Evolutionary conservation across 2,113 vertebrate species (phyloP), one percentile per base, ranked within the genome.

Genomic region (Balaeniceps rex): DNA sequence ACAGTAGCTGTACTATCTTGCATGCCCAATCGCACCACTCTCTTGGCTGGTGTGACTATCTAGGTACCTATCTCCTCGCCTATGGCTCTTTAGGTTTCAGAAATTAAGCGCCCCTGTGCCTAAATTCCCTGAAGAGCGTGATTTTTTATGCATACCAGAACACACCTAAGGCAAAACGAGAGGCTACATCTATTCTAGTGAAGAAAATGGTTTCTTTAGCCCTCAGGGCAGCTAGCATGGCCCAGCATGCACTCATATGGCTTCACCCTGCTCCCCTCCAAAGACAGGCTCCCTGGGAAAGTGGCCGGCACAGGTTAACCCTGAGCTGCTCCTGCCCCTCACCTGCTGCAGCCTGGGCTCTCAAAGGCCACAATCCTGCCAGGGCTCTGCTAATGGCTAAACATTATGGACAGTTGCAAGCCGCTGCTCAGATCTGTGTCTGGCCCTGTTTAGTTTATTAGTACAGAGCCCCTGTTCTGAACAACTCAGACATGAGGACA

Each of bases 1-100:
- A 87, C 51, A 82, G 81, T 69, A 96, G 84, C 91, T 97, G 94
- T 87, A 74, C 87, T 95, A 44, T 95, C 95, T 96, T 95, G 87
- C 88, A 91, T 91, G 57, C 77, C 93, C 74, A 34, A 44, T 23
- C 93, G 57, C 91, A 89, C 40, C 18, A 44, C 38, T 82, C 24
- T 87, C 57, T 91, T 97, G 89, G 83, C 84, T 94, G 52, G 42
- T 85, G 71, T 65, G 49, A 60, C 91, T 94, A 87, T 96, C 91
- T 75, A 64, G 40, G 77, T 60, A 76, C 29, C 38, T 86, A 94
- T 95, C 93, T 88, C 52, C 52, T 93, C 46, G 77, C 91, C 74
- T 82, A 3, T 79, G 77, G 87, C 60, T 19, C 60, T 94, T 90
- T 68, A 87, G 42, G 51, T 78, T 96, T 87, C 80, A 91, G 91